Percentiles rank a stretch among this genome's conserved stretches.
These are phyloP conservation scores for Copsychus sechellarum DNA, from an alignment of 2,113 vertebrate species.

Conservation along the genomic window DNA sequence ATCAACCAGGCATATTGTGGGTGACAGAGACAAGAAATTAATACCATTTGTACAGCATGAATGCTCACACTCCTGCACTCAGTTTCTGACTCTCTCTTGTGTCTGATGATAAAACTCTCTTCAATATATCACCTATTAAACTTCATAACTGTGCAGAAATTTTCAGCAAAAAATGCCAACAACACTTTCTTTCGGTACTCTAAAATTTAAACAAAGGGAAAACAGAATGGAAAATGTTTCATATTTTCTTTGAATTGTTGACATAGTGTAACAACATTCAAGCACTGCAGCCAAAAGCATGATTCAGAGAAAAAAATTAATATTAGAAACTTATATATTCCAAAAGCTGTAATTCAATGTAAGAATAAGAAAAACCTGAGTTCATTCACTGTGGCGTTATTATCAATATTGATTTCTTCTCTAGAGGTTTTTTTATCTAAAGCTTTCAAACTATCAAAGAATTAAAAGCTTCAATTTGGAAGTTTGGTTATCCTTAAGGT, in stretches of 20 bases:
- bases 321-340: neutral
- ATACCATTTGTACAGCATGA: slow-evolving; percentile 13
- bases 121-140: slow-evolving; percentile 41
- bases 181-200: neutral
- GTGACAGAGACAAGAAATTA: slow-evolving; percentile 61
- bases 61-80: neutral
- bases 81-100: neutral
- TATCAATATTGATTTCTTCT: neutral
- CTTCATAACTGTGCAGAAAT: slow-evolving; percentile 41
- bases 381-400: neutral
- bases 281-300: neutral
- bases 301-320: neutral
- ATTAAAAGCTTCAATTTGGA: neutral
- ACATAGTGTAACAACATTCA: neutral
- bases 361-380: neutral
- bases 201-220: slow-evolving; percentile 1
- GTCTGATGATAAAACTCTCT: slow-evolving; percentile 17
- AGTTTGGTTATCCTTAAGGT: neutral
- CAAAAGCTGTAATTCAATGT: neutral
- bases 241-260: neutral
- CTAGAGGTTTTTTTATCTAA: neutral
- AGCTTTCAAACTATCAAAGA: neutral
- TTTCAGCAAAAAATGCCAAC: slow-evolving; percentile 41
- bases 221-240: neutral
- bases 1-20: neutral